Conservation (phyloP, 2,797 vertebrate species). For the Sebastes itinus region DNA sequence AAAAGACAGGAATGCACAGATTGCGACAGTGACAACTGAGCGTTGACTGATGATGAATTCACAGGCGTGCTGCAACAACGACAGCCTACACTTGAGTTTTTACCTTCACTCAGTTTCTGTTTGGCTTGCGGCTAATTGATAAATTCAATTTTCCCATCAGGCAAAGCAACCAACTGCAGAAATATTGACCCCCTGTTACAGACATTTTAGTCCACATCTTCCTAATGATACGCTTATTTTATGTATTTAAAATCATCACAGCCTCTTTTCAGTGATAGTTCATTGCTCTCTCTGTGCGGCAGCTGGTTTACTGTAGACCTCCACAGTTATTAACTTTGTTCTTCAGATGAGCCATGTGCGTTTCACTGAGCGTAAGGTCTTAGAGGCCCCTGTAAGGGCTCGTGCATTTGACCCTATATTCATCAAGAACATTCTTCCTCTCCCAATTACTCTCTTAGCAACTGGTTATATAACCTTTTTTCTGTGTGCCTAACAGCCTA, state of each 20-base stretch:
- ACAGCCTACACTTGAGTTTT: neutral
- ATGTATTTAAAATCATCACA: neutral
- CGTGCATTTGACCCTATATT: constrained; percentile 12
- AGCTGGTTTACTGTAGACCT: neutral
- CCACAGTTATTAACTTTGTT: neutral
- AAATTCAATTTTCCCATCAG: neutral
- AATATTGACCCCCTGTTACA: fast-evolving
- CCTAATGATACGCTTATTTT: neutral
- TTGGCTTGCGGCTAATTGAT: neutral
- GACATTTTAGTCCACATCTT: neutral
- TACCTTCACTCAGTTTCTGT: neutral
- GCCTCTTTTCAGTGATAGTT: neutral
- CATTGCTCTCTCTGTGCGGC: neutral
- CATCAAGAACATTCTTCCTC: constrained; percentile 24
- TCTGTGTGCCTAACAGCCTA: constrained; percentile 41
- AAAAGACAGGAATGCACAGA: constrained; percentile 54
- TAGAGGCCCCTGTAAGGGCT: constrained; percentile 16
- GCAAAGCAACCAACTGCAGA: neutral
- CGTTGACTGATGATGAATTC: constrained; percentile 24
- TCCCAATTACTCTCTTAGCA: constrained; percentile 45
- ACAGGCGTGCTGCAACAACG: neutral
- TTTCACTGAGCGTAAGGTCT: neutral
- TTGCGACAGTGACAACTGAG: constrained; percentile 11
- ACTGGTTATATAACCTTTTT: constrained; percentile 65
- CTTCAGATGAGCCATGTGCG: neutral